Base-by-base conservation (phyloP, 2,797 vertebrate genomes). In the Myiotriccus ornatus region DNA sequence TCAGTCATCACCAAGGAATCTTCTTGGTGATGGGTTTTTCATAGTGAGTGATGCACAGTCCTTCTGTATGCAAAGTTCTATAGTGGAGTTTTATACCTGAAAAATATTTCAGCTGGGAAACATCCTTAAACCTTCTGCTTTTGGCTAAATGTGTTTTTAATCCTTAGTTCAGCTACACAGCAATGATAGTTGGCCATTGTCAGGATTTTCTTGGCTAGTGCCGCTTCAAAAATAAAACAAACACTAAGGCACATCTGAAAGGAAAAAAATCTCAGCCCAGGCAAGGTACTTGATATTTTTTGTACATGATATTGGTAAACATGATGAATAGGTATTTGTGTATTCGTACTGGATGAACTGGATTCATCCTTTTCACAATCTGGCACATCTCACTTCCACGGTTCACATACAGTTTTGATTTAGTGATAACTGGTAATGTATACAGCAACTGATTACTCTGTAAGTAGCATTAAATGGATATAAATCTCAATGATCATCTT, bases 31-130 rank as follows among this genome's bases (percentile, higher is more conserved):
- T 87, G 57, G 25, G 10, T 78, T 89, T 83, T 92, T 76, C 35
- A 30, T 70, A 16, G 27, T 64, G 23, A 78, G 27, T 55, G 53
- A 84, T 80, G 30, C 21, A 79, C 87, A 96, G n/a, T 95, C 68
- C 83, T 84, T 86, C 92, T 56, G 55, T 41, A 16, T 87, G 59
- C 49, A 76, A 94, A 95, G 79, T 41, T 49, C 55, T 92, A 7
- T 71, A 55, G 63, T 39, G 52, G 30, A 86, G 57, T 89, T 95
- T 97, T 94, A 64, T 76, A 92, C 37, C 74, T 94, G 88, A 96
- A 96, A 92, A 94, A 90, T 67, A 76, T 64, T 84, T 68, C 34
- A 50, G 4, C 47, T 85, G 52, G 41, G 39, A 95, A 77, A 87
- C 57, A 37, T 47, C 57, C 57, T 90, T 85, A 74, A 89, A 77